Percentiles rank a stretch among this genome's conserved stretches.
These are phyloP conservation scores for Scaptodrosophila lebanonensis DNA, from an alignment of 1,140 invertebrate species.

Conservation along the genomic window DNA sequence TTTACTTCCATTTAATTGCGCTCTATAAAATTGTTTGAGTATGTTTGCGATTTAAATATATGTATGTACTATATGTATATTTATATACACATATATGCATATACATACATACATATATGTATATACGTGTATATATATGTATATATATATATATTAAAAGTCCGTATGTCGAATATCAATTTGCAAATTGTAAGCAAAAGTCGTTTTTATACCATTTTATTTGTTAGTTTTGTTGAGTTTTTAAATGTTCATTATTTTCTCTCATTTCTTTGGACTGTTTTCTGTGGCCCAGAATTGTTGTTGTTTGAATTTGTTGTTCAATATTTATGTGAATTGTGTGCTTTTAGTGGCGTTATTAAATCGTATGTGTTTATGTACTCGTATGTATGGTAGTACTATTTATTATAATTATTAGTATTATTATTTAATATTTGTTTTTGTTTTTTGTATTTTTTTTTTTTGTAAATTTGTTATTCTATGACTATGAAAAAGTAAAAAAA, in stretches of 20 bases:
- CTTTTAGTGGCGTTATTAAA: conserved; percentile 15
- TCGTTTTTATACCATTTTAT: conserved; percentile 17
- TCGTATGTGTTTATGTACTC: conserved; percentile 5
- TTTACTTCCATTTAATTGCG: conserved; percentile 18
- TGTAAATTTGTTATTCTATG: conserved; percentile 73
- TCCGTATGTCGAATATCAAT: conserved; percentile 44
- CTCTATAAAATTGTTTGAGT: conserved; percentile 21
- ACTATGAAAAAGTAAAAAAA: conserved; percentile 76
- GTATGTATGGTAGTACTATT: conserved; percentile 2
- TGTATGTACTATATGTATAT: too few species aligned
- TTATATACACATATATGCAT: too few species aligned
- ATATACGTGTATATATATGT: conserved; percentile 41
- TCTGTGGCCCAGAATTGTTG: conserved; percentile 42
- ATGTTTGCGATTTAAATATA: too few species aligned
- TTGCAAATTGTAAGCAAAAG: conserved; percentile 37
- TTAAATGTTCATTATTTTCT: conserved; percentile 8
- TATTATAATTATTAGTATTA: conserved; percentile 7
- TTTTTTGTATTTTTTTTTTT: conserved; percentile 27
- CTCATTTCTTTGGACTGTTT: conserved; percentile 46
- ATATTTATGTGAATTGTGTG: conserved; percentile 3
- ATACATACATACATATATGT: too few species aligned
- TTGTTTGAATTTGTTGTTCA: conserved; percentile 3
- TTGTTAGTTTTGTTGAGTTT: conserved; percentile 4
- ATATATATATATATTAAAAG: conserved; percentile 60
- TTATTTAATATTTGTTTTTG: conserved; percentile 15